Evolutionary conservation across 1,140 invertebrate genomes (phyloP), one percentile per base, ranked within the genome.

Genomic region (Anastrepha ludens): DNA sequence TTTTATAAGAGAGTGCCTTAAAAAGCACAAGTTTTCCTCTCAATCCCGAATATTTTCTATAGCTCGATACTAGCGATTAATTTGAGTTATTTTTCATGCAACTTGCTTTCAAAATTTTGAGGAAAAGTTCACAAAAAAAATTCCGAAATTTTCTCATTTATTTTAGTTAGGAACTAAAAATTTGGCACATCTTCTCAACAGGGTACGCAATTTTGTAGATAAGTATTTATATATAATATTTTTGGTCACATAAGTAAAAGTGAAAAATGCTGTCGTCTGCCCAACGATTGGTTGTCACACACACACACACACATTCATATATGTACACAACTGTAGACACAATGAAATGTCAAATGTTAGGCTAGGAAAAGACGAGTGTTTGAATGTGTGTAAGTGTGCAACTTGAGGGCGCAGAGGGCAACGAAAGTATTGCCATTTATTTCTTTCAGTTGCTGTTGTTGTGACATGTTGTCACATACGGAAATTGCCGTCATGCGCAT

Each of bases 401-500:
- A 44, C 29, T 81, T 2, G 74, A 6, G 8, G 74, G 47, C 17
- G 74, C 55, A 58, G 20, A 29, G 47, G 20, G 47, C 47, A 81
- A 7, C n/a, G 15, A 50, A n/a, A 20, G 41, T 70, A 9, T 44
- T 11, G 39, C 44, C 3, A 17, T 11, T 1, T 29, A 6, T 9
- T 44, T 6, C 4, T 50, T 47, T 50, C 2, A 50, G 17, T 78
- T 81, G 17, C 11, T 74, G 67, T 39, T 67, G 64, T 74, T 74
- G 41, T 7, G 60, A 17, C 29, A 29, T 15, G 6, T 17, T 81
- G 47, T 55, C n/a, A 29, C 47, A 81, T 81, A 47, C 74, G 74
- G 74, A 81, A 81, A 81, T 81, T 81, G 74, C 11, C n/a, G 74
- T 55, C 74, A 81, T 81, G 74, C 74, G 20, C 17, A 81, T 81